Conservation (phyloP, 2,888 invertebrate species). For the Phaedon cochleariae region DNA sequence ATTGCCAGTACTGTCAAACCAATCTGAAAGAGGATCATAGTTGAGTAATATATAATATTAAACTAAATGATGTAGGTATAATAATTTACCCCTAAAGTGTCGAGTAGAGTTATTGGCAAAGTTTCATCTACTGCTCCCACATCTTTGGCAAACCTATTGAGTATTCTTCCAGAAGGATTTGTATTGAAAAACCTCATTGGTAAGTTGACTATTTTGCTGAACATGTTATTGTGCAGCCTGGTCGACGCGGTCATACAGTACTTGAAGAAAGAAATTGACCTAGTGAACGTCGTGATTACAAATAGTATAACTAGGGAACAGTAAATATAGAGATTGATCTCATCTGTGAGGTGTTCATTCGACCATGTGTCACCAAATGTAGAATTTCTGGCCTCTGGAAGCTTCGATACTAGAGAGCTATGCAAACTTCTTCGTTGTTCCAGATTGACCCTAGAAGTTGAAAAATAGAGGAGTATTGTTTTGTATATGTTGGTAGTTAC, state of each 20-base stretch:
- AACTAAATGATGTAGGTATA: too few species aligned
- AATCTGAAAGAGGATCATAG: slow-evolving; percentile 37
- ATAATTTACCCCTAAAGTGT: slow-evolving; percentile 53
- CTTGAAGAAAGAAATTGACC: slow-evolving; percentile 63
- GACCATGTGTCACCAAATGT: not conserved
- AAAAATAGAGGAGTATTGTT: not conserved
- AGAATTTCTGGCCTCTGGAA: not conserved
- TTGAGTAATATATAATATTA: too few species aligned
- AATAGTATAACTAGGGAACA: slow-evolving; percentile 47
- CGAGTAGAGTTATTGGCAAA: slow-evolving; percentile 62
- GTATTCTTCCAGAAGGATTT: slow-evolving; percentile 68
- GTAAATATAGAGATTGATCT: slow-evolving; percentile 43
- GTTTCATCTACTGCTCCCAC: slow-evolving; percentile 66
- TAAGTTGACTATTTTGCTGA: slow-evolving; percentile 65
- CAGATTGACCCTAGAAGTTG: slow-evolving; percentile 50
- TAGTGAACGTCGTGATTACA: slow-evolving; percentile 58
- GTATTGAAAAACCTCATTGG: slow-evolving; percentile 73
- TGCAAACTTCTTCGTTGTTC: slow-evolving; percentile 40
- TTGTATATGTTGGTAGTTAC: slow-evolving; percentile 60
- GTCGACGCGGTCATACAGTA: slow-evolving; percentile 64
- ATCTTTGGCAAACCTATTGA: slow-evolving; percentile 76
- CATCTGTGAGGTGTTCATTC: not conserved
- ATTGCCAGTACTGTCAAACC: slow-evolving; percentile 38
- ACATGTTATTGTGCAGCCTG: slow-evolving; percentile 64
- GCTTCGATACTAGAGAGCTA: not conserved